Percentiles rank a stretch among this genome's conserved stretches.
phyloP scores from a whole-genome alignment of 2,113 vertebrate genomes.

The Mastomys coucha region DNA sequence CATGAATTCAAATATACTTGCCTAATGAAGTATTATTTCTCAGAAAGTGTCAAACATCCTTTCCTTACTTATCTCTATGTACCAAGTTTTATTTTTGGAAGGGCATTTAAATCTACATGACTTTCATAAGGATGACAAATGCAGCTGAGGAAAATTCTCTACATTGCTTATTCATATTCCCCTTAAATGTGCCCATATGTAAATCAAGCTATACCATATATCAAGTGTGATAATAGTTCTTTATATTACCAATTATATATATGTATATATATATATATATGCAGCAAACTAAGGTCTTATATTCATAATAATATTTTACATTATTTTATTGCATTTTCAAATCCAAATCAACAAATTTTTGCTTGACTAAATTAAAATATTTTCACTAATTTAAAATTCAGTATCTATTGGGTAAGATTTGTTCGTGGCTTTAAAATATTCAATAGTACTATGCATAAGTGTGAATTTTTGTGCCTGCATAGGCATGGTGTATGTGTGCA shows the following conservation, averaged over 20 bases:
- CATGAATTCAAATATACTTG: constrained; percentile 29
- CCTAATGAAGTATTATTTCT: constrained; percentile 45
- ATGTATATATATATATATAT: background rate
- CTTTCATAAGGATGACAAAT: constrained; percentile 9
- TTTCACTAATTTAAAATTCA: background rate
- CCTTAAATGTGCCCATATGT: constrained; percentile 5
- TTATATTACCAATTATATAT: background rate
- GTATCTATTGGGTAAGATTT: background rate
- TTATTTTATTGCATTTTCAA: background rate
- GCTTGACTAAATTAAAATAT: background rate
- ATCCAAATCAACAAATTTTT: background rate
- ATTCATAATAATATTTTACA: background rate
- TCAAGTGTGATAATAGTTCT: background rate
- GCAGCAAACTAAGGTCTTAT: background rate
- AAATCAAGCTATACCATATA: background rate
- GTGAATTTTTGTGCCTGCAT: background rate
- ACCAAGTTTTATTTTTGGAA: constrained; percentile 45
- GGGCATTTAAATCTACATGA: background rate
- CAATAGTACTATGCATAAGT: background rate
- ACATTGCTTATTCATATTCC: background rate
- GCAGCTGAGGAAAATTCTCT: constrained; percentile 20
- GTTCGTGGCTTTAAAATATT: background rate
- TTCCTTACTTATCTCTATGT: constrained; percentile 14
- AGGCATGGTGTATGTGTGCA: background rate
- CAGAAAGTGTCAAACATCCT: background rate